These are phyloP conservation scores for Dasypus novemcinctus DNA, from an alignment of 2,113 vertebrate species.

Conservation along the genomic window DNA sequence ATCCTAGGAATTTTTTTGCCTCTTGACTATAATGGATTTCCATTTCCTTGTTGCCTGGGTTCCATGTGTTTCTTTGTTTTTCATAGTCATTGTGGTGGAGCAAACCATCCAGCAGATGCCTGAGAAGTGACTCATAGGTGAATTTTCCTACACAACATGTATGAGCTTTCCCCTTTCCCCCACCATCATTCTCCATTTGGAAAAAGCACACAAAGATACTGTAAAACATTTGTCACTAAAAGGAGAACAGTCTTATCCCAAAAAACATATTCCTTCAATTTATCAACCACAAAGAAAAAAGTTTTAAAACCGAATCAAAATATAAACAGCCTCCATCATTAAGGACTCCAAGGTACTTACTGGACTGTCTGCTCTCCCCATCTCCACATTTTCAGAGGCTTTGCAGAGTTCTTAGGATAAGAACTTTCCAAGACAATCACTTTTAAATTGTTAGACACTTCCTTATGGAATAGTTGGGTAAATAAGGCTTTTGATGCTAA, in stretches of 20 bases:
- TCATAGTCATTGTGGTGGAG: too few species aligned
- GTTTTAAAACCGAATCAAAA: not conserved
- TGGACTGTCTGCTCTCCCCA: rapidly evolving
- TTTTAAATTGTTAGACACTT: not conserved
- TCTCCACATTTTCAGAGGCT: not conserved
- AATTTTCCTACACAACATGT: too few species aligned
- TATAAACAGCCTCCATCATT: not conserved
- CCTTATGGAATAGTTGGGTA: not conserved
- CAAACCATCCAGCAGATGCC: not conserved
- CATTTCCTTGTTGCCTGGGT: not conserved
- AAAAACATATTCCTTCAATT: not conserved
- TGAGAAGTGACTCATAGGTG: not conserved
- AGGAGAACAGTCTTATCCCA: not conserved
- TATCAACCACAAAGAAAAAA: not conserved
- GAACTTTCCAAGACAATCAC: not conserved
- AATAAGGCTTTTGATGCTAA: not conserved
- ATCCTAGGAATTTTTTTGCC: too few species aligned
- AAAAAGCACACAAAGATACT: not conserved
- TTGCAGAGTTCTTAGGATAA: not conserved
- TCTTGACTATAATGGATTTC: too few species aligned
- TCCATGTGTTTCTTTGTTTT: not conserved
- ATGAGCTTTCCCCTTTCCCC: too few species aligned
- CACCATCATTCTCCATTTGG: not conserved
- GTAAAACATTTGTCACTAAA: not conserved
- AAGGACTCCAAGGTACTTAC: not conserved